Conservation (phyloP, 2,888 invertebrate species). For the Melikaiella ostensackeni region DNA sequence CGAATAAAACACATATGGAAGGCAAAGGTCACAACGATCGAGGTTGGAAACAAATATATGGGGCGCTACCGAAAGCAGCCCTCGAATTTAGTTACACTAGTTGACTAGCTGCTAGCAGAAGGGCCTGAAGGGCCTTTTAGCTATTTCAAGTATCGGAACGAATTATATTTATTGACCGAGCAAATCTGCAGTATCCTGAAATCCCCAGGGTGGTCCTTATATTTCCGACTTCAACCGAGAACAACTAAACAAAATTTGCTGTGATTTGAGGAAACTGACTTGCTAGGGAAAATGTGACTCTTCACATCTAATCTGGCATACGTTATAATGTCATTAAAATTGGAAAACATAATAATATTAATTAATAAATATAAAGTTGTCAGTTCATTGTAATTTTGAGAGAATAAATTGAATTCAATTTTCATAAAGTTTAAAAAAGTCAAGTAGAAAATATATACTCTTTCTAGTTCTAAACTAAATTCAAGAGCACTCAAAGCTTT, state of each 20-base stretch:
- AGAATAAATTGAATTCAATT: no score
- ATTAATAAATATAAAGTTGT: background rate
- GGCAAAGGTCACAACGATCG: slow-evolving; percentile 18
- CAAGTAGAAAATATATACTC: no score
- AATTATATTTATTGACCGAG: slow-evolving; percentile 77
- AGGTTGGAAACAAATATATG: slow-evolving; percentile 44
- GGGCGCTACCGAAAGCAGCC: slow-evolving; percentile 53
- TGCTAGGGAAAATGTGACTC: background rate
- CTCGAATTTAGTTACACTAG: slow-evolving; percentile 64
- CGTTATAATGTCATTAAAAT: background rate
- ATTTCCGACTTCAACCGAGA: slow-evolving; percentile 23
- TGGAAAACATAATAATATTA: background rate
- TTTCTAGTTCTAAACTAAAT: no score
- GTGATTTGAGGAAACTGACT: slow-evolving; percentile 1
- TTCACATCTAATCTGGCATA: background rate
- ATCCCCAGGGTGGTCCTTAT: slow-evolving; percentile 74
- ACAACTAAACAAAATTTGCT: slow-evolving; percentile 1
- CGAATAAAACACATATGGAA: slow-evolving; percentile 23
- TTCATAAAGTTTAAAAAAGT: no score
- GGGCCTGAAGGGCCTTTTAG: slow-evolving; percentile 60
- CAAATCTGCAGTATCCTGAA: slow-evolving; percentile 72
- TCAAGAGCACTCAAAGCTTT: no score
- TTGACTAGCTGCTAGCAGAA: slow-evolving; percentile 54
- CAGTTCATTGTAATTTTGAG: no score
- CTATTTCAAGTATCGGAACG: slow-evolving; percentile 76